Base-by-base conservation (phyloP, 2,888 invertebrate genomes). In the Camptogramma bilineatum region DNA sequence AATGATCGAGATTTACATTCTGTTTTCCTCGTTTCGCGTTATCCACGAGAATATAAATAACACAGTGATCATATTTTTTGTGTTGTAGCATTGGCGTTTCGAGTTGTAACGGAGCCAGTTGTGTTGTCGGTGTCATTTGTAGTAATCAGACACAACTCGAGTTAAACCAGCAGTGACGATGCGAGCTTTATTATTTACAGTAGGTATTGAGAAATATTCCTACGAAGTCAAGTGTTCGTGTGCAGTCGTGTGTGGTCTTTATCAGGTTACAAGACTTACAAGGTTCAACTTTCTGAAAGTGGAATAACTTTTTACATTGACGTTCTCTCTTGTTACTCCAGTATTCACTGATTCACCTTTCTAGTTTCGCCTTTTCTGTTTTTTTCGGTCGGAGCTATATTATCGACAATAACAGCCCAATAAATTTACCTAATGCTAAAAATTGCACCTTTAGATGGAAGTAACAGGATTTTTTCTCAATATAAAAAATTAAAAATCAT, bases 381-480 rank as follows among this genome's bases (percentile, higher is more conserved):
- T 70, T 71, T 52, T 64, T 53, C 65, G 67, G 72, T 71, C 53
- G 57, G 60, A 67, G 61, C 64, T 59, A 77, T 73, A 73, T 71
- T 72, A 73, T 69, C 67, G 68, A 62, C 66, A 69, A 67, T 70
- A n/a, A 66, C 47, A 61, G 63, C 64, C 55, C 48, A 39, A 21
- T 21, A 4, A 21, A 21, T 19, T 16, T 34, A 34, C 34, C 34
- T 34, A 34, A 2, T 34, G 34, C 34, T 34, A 34, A 34, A 34
- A 34, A 34, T 1, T 39, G 4, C 39, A 39, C 13, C 3, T 39
- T 34, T 34, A 10, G 2, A 9, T 4, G 24, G 24, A 24, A 24
- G 24, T 24, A 4, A 24, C 2, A 24, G 24, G 24, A 24, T 4
- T 24, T 24, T 24, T 24, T 24, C 24, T n/a, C n/a, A n/a, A n/a